These are phyloP conservation scores for Ormyrus thymus DNA, from an alignment of 2,888 invertebrate species.

Conservation along the genomic window DNA sequence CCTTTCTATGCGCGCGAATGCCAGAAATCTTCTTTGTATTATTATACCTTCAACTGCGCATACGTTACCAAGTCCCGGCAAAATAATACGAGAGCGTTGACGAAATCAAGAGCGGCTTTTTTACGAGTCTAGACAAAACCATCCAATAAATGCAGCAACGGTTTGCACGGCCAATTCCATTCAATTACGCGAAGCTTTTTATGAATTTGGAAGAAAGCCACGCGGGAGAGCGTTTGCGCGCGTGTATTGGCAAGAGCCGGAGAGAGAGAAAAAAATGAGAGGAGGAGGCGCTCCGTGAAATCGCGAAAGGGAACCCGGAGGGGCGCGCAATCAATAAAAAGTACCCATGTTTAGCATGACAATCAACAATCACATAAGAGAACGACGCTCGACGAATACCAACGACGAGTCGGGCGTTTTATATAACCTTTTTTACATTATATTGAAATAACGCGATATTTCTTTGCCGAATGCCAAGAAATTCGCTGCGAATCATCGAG, in stretches of 20 bases:
- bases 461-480: conserved; percentile 14
- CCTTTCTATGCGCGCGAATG: no score
- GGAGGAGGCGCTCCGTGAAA: conserved; percentile 62
- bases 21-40: no score
- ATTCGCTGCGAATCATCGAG: not conserved
- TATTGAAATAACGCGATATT: conserved; percentile 24
- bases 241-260: conserved; percentile 54
- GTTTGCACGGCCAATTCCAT: conserved; percentile 45
- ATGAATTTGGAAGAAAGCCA: conserved; percentile 57
- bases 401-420: conserved; percentile 18
- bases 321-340: conserved; percentile 52
- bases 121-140: conserved; percentile 42
- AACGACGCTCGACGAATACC: conserved; percentile 49
- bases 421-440: conserved; percentile 18
- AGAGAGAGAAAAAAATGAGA: conserved; percentile 28
- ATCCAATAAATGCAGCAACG: conserved; percentile 39
- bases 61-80: not conserved
- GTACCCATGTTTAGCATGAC: conserved; percentile 67
- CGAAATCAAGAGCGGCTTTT: conserved; percentile 48
- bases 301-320: conserved; percentile 52
- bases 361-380: conserved; percentile 71
- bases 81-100: conserved; percentile 39
- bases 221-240: conserved; percentile 44
- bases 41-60: no score
- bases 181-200: conserved; percentile 54